phyloP scores from a whole-genome alignment of 2,113 vertebrate species.

The Hippocampus zosterae region DNA sequence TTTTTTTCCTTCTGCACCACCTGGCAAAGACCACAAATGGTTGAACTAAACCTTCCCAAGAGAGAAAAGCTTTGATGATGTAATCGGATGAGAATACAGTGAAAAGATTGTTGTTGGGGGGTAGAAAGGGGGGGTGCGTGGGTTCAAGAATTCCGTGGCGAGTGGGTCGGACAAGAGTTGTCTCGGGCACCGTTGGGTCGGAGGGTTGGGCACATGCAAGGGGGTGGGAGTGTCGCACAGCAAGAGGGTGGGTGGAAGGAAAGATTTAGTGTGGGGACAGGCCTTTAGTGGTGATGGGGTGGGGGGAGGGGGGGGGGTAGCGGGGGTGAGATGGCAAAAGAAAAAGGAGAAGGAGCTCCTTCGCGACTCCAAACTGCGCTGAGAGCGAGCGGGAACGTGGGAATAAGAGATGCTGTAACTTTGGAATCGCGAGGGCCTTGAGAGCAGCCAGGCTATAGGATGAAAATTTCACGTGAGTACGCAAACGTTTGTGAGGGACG shows the following conservation, averaged over 20 bases:
- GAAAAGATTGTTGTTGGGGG: constrained; percentile 15
- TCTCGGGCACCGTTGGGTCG: constrained; percentile 55
- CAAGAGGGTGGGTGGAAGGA: constrained; percentile 57
- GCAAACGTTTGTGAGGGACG: not conserved
- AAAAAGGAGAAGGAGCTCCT: constrained; percentile 33
- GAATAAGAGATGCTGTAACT: constrained; percentile 63
- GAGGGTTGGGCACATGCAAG: constrained; percentile 45
- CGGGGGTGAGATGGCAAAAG: constrained; percentile 13
- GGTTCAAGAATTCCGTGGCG: constrained; percentile 20
- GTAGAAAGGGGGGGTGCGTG: not conserved
- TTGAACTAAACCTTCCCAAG: constrained; percentile 38
- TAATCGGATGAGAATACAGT: not conserved
- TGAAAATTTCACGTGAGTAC: constrained; percentile 75
- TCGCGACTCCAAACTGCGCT: constrained; percentile 52
- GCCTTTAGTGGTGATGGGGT: constrained; percentile 50
- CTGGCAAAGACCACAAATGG: constrained; percentile 24
- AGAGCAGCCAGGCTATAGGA: constrained; percentile 46
- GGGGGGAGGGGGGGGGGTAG: constrained; percentile 21
- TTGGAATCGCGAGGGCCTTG: constrained; percentile 31
- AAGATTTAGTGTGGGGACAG: constrained; percentile 52
- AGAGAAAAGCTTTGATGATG: constrained; percentile 14
- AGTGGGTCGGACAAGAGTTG: constrained; percentile 47
- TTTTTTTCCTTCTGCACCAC: constrained; percentile 52
- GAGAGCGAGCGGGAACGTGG: constrained; percentile 59
- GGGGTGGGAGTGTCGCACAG: constrained; percentile 34